Base-by-base conservation (phyloP, 2,113 vertebrate genomes). In the Pedionomus torquatus region DNA sequence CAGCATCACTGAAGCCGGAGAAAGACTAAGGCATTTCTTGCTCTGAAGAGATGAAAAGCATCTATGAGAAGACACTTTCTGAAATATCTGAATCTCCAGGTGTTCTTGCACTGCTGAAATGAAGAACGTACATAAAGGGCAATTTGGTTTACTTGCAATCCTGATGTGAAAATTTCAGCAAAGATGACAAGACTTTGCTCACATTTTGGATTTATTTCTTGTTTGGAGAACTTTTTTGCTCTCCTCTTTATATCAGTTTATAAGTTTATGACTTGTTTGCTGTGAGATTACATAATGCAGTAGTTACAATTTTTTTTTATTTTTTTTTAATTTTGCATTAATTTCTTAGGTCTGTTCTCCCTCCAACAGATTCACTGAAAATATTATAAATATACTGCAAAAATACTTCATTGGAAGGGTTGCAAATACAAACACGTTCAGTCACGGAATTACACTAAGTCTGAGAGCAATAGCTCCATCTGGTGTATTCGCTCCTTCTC, bases 391-490 rank as follows among this genome's bases (percentile, higher is more conserved):
- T 33, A 60, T 39, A 60, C 33, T 44, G 61, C 48, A 89, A 66
- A 87, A 89, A 71, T n/a, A 68, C 5, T 91, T 79, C 35, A 26
- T 63, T 68, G 78, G 77, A 89, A 86, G 35, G 37, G 49, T 3
- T 92, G 78, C n/a, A 91, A 91, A 95, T 64, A 93, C 44, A 95
- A 91, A 92, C 64, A 89, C 43, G 77, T 35, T 95, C 65, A 78
- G n/a, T 75, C 83, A 81, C 20, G 16, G 75, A 71, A 87, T 94
- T 83, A 66, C 37, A 55, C 48, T 21, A 35, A 86, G 87, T 55
- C 52, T 86, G 96, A 94, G 80, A 90, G 65, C 9, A 28, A 96
- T 94, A 97, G 94, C 93, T 94, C 97, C 96, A 97, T 95, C 95
- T 97, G 96, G 65, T 95, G 85, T 85, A 72, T 37, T 77, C 66